Percentiles rank a stretch among this genome's conserved stretches.
Evolutionary conservation across 1,140 invertebrate genomes (phyloP).

Genomic region (Drosophila pallidifrons): DNA sequence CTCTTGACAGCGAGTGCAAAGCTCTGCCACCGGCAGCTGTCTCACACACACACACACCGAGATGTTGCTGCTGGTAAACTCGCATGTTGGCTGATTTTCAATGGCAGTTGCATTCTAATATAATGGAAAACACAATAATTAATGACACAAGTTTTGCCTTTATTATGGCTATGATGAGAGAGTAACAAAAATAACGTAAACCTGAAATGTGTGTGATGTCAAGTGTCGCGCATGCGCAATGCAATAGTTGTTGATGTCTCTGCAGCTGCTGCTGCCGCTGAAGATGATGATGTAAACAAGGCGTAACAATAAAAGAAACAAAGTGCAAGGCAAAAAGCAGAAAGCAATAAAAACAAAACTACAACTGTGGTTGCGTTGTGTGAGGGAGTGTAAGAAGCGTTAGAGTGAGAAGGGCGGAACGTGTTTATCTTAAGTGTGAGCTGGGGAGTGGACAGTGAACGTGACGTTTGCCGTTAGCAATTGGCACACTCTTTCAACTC

Average conservation of each 20-base stretch:
- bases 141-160: constrained; percentile 54
- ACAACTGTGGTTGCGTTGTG: neutral
- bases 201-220: constrained; percentile 58
- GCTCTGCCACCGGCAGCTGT: constrained; percentile 32
- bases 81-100: constrained; percentile 50
- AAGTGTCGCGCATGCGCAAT: constrained; percentile 63
- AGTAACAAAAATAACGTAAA: constrained; percentile 28
- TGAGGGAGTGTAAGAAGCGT: constrained; percentile 13
- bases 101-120: constrained; percentile 69
- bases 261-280: neutral
- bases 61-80: neutral
- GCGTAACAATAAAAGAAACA: constrained; percentile 47
- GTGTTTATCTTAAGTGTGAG: constrained; percentile 54
- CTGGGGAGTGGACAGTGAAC: constrained; percentile 39
- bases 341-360: constrained; percentile 22
- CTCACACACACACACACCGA: constrained; percentile 11
- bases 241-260: constrained; percentile 2
- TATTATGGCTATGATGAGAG: neutral
- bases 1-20: neutral
- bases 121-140: constrained; percentile 56
- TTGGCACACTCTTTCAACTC: constrained; percentile 52
- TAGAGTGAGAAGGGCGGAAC: neutral
- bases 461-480: constrained; percentile 57
- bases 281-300: constrained; percentile 65
- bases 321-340: constrained; percentile 31